These are phyloP conservation scores for Chamaea fasciata DNA, from an alignment of 2,113 vertebrate genomes.

Conservation along the genomic window DNA sequence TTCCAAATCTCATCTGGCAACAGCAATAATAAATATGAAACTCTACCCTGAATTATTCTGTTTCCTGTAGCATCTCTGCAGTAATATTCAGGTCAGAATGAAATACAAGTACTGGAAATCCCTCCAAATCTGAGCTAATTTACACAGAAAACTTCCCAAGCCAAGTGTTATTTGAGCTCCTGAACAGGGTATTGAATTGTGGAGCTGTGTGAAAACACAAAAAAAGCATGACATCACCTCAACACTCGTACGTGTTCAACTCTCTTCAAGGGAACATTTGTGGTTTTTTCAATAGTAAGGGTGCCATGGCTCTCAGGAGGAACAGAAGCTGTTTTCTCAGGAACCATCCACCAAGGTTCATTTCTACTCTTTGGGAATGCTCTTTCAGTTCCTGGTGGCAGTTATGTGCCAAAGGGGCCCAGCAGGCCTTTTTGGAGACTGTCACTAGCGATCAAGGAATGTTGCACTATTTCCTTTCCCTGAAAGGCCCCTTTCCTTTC, in stretches of 20 bases:
- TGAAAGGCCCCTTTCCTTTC: not conserved
- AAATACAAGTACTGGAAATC: not conserved
- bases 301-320: not conserved
- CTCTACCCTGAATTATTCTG: not conserved
- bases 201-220: not conserved
- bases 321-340: conserved; percentile 9
- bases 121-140: not conserved
- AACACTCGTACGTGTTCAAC: not conserved
- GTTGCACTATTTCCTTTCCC: not conserved
- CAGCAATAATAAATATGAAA: not conserved
- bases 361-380: not conserved
- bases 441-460: not conserved
- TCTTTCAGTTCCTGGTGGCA: not conserved
- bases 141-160: not conserved
- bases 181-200: not conserved
- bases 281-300: not conserved
- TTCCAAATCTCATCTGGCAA: not conserved
- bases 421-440: not conserved
- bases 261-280: not conserved
- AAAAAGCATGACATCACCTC: conserved; percentile 19
- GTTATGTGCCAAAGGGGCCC: not conserved
- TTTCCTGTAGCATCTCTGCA: not conserved
- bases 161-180: not conserved
- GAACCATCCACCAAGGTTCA: not conserved
- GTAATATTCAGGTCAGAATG: not conserved